Conservation (phyloP, 2,797 vertebrate genomes). For the Leucoraja ocellata region DNA sequence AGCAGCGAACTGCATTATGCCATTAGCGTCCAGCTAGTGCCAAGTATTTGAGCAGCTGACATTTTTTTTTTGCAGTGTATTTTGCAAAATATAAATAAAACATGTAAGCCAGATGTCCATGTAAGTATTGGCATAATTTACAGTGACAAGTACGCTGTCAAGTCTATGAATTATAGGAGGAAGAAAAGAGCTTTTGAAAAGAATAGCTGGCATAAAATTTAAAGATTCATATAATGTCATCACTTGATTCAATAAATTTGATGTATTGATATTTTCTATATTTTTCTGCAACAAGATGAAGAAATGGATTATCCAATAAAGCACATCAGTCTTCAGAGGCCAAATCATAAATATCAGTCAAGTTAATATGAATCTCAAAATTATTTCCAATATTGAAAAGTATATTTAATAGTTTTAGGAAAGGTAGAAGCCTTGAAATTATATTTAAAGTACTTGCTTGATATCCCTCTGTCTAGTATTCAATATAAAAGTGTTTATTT, state of each 20-base stretch:
- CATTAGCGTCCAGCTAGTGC: conserved; percentile 28
- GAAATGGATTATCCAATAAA: not conserved
- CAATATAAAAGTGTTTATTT: not conserved
- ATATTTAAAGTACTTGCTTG: not conserved
- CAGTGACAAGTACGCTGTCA: conserved; percentile 2
- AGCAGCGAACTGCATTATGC: conserved; percentile 26
- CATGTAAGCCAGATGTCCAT: conserved; percentile 29
- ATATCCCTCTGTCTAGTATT: not conserved
- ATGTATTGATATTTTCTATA: conserved; percentile 15
- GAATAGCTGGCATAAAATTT: conserved; percentile 27
- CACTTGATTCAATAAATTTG: conserved; percentile 18
- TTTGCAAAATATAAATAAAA: conserved; percentile 35
- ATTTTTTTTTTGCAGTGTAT: conserved; percentile 27
- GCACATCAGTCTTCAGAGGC: not conserved
- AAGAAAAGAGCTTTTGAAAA: conserved; percentile 20
- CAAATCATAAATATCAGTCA: not conserved
- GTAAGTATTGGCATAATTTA: conserved; percentile 35
- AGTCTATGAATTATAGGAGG: not conserved
- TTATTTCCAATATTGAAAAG: not conserved
- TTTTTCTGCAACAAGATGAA: not conserved
- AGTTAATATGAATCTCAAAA: conserved; percentile 20
- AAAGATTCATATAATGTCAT: conserved; percentile 20
- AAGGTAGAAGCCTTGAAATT: not conserved
- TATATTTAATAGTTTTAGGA: not conserved
- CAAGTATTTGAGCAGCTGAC: conserved; percentile 31